Evolutionary conservation across 2,113 vertebrate species (phyloP).

Genomic region (Tachuris rubrigastra): DNA sequence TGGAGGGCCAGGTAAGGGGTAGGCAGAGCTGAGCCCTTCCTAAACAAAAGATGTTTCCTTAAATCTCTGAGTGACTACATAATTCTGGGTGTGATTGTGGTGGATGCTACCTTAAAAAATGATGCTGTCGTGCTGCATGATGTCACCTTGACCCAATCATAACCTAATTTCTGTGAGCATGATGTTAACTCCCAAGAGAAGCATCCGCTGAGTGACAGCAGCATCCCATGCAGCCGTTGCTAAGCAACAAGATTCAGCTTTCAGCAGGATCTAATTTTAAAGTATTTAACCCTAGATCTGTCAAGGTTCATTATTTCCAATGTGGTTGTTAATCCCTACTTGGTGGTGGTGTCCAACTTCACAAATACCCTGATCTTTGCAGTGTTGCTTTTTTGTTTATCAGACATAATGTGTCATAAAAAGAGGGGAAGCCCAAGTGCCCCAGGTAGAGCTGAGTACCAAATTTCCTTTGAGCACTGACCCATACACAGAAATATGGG

Average conservation of each 20-base stretch:
- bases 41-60: neutral
- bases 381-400: neutral
- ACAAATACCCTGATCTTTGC: neutral
- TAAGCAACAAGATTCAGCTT: slow-evolving; percentile 73
- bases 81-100: neutral
- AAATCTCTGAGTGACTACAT: neutral
- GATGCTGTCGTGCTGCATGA: slow-evolving; percentile 35
- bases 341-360: neutral
- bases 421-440: neutral
- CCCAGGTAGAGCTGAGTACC: neutral
- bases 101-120: slow-evolving; percentile 53
- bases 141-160: slow-evolving; percentile 79
- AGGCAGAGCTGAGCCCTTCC: neutral
- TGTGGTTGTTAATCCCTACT: slow-evolving; percentile 12
- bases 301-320: slow-evolving; percentile 57
- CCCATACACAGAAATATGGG: neutral
- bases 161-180: slow-evolving; percentile 53
- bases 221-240: slow-evolving; percentile 71
- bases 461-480: neutral
- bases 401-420: neutral
- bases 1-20: neutral
- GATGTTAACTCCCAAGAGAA: slow-evolving; percentile 62
- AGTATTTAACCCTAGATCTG: slow-evolving; percentile 73
- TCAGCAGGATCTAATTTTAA: slow-evolving; percentile 71
- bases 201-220: slow-evolving; percentile 72